Evolutionary conservation across 2,888 invertebrate species (phyloP), one percentile per base, ranked within the genome.

Genomic region (Chloromyia formosa): DNA sequence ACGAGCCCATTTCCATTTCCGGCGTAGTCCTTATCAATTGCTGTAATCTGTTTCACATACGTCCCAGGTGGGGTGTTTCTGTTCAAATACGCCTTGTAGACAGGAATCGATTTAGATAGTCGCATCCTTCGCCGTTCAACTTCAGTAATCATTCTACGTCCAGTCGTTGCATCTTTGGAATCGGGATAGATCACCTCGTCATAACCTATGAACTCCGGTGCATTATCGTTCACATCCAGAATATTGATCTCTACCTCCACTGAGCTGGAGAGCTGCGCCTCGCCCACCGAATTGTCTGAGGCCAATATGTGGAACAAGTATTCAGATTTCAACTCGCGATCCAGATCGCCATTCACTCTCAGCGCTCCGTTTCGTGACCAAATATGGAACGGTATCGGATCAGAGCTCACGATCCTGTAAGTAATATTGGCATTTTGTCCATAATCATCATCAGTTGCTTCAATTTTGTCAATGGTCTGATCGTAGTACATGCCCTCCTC

Each of bases 1-100:
- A 95, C 90, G 58, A 94, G 84, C 0, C 95, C 95, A 81, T 95
- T 95, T n/a, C 95, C 95, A 81, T 95, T 94, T 1, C 93, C 93
- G 58, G 90, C 85, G 79, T 93, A 94, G 82, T 96, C 95, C 14
- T 93, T 90, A 84, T 96, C 95, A 78, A 94, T 94, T 0, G 95
- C 95, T 77, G 89, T 91, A 1, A 95, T 90, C 83, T 90, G 90
- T 0, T 91, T 90, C 0, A 95, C 91, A 60, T 90, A 86, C 53
- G 91, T 91, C 10, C 95, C 94, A 0, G 93, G 87, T 2, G 91
- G 90, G 14, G 90, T 89, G 81, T 93, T 93, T 82, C 95, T 93
- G 77, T 91, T 89, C 18, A 94, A 86, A 12, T 90, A 90, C 0
- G 93, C 91, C 79, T 91, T 91, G 80, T 94, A 96, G 0, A 94